Conservation (phyloP, 2,888 invertebrate species). For the Zhuqinia jingwanae region DNA sequence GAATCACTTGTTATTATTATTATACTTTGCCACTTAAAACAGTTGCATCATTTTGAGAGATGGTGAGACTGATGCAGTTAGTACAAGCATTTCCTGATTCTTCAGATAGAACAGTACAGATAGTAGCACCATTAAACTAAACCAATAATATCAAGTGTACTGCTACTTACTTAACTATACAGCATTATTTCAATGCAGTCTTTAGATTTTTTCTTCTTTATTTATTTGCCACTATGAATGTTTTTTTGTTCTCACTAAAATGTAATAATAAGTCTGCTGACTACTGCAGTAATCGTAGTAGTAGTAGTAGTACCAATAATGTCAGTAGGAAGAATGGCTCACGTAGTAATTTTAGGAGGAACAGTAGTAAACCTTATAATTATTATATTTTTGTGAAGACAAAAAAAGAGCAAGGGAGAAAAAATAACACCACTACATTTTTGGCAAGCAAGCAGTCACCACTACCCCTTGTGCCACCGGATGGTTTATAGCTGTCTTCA, state of each 20-base stretch:
- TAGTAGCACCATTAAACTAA: too few relatives aligned
- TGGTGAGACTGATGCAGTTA: too few relatives aligned
- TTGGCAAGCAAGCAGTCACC: not conserved
- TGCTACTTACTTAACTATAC: too few relatives aligned
- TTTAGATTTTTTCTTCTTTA: not conserved
- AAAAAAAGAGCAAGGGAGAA: not conserved
- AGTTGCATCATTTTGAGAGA: too few relatives aligned
- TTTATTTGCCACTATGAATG: too few relatives aligned
- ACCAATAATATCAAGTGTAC: too few relatives aligned
- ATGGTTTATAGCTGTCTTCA: conserved; percentile 68
- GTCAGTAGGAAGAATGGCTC: too few relatives aligned
- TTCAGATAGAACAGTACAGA: conserved; percentile 32
- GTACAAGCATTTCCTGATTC: not conserved
- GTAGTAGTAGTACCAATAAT: not conserved
- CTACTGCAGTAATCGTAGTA: not conserved
- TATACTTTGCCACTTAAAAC: too few relatives aligned
- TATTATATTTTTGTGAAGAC: too few relatives aligned
- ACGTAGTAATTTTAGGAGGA: not conserved
- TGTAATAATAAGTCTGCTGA: conserved; percentile 12
- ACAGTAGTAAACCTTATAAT: conserved; percentile 1
- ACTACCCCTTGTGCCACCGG: conserved; percentile 17
- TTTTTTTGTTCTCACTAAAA: conserved; percentile 6
- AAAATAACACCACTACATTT: not conserved
- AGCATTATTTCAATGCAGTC: conserved; percentile 31
- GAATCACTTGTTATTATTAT: too few relatives aligned